phyloP scores from a whole-genome alignment of 2,888 invertebrate species.

The Scaptodrosophila latifasciaeformis region DNA sequence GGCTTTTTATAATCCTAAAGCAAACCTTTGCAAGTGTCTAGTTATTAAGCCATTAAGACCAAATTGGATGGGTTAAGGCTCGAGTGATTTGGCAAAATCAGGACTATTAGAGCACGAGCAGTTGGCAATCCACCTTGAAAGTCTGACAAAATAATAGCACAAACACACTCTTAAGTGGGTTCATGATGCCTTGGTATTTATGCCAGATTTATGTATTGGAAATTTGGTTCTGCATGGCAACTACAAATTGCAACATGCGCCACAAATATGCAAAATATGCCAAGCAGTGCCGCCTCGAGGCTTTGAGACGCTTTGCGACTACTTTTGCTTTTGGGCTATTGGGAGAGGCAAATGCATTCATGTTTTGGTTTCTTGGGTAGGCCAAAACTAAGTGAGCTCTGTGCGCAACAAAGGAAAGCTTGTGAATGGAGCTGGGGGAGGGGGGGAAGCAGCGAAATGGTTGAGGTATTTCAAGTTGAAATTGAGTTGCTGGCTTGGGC shows the following conservation, averaged over 20 bases:
- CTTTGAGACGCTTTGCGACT: no score
- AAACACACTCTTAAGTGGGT: no score
- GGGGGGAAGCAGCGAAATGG: not conserved
- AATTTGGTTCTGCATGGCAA: constrained; percentile 7
- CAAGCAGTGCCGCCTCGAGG: constrained; percentile 3
- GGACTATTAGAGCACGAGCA: no score
- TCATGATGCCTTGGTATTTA: no score
- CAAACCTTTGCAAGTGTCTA: no score
- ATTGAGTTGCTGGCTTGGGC: constrained; percentile 22
- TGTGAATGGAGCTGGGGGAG: not conserved
- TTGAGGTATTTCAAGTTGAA: not conserved
- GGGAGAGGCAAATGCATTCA: not conserved
- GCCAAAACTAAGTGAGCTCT: constrained; percentile 11
- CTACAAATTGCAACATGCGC: constrained; percentile 17
- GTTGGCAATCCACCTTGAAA: no score
- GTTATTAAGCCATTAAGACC: no score
- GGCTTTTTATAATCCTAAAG: no score
- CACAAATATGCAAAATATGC: constrained; percentile 57
- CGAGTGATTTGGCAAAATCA: no score
- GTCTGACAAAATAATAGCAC: no score
- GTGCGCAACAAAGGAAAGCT: constrained; percentile 18
- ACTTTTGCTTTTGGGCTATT: not conserved
- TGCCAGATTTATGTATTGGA: constrained; percentile 41
- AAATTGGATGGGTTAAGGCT: no score
- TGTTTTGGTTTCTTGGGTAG: constrained; percentile 29